Evolutionary conservation across 64 coral and sea anemone species (phyloP).

Genomic region (Pachyseris speciosa): DNA sequence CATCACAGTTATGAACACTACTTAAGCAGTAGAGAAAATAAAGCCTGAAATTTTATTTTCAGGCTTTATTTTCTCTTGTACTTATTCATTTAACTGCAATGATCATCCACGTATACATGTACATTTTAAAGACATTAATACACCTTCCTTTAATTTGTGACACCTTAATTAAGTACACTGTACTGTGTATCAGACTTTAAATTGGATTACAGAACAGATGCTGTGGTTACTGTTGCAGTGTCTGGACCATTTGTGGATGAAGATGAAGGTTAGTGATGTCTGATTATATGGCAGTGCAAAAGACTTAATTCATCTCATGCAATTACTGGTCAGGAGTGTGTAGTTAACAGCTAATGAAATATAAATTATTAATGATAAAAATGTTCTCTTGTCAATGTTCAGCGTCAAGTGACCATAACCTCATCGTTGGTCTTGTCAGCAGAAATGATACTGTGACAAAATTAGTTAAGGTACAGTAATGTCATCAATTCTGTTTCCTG

Average conservation of each 20-base stretch:
- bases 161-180: background rate
- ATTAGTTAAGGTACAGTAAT: background rate
- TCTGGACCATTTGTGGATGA: constrained; percentile 17
- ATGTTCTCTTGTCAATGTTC: background rate
- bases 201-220: background rate
- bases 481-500: no score
- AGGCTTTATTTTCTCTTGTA: no score
- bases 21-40: no score
- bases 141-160: background rate
- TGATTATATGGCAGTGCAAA: background rate
- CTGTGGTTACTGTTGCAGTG: background rate
- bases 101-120: background rate
- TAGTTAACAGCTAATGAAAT: no score
- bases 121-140: background rate
- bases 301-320: no score
- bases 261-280: background rate
- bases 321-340: background rate
- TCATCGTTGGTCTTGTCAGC: background rate
- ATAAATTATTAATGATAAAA: no score
- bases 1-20: no score
- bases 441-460: background rate
- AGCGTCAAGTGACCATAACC: background rate
- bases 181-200: background rate
- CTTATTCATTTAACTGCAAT: background rate
- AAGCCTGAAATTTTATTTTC: no score